Evolutionary conservation across 2,888 invertebrate species (phyloP), one percentile per base, ranked within the genome.

Genomic region (Cephus pygmeus): DNA sequence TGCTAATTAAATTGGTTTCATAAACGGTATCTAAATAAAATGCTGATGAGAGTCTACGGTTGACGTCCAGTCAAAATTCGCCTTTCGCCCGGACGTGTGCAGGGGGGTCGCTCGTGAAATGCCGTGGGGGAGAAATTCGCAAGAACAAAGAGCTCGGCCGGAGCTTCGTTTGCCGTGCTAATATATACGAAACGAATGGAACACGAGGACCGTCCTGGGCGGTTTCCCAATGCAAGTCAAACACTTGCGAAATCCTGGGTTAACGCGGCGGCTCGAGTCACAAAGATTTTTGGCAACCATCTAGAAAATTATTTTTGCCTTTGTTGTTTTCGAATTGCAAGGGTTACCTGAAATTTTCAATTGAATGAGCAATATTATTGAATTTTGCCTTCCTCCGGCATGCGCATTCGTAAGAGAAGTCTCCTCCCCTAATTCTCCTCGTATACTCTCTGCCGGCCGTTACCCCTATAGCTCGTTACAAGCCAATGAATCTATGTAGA

Each of bases 141-240:
- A 74, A 34, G 74, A 35, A 74, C 74, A 74, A 74, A 74, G 74
- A 74, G 74, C 12, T 33, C 74, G 74, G 74, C 23, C 23, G 23
- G 30, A 34, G 74, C 23, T 74, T 74, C 34, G 74, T 74, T 74
- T 74, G 35, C 36, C 35, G 23, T 74, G 74, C 74, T 74, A 74
- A 74, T 71, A 74, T 74, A n/a, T 34, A n/a, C 74, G 74, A 36
- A 34, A 35, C 34, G 74, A 35, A 35, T 30, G 74, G 23, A 35
- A 31, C 71, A 33, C 71, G 9, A 23, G 71, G 9, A 33, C 4
- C 71, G 15, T 71, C 71, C 71, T 34, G 71, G 71, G 11, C 71
- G 71, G 71, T 23, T 56, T 56, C 56, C 56, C 34, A 71, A 71
- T 30, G 30, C 30, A 34, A 71, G 30, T 11, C 71, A 71, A 71